Base-by-base conservation (phyloP, 2,888 invertebrate species). In the Tetragnatha montana region DNA sequence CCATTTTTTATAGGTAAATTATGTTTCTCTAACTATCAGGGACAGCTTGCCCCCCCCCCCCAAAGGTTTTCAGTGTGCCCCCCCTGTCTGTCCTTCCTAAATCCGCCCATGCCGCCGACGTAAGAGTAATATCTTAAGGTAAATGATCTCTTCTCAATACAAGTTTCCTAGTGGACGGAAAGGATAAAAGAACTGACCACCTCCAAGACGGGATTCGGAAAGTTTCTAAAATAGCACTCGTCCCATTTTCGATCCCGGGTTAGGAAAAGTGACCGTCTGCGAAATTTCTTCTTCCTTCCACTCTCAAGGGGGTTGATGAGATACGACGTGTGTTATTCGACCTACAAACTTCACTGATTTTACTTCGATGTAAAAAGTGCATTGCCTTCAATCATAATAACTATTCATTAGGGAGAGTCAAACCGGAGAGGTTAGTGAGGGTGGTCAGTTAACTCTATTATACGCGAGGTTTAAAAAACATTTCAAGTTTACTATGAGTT, bases 191-290 rank as follows among this genome's bases (percentile, higher is more conserved):
- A 60, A 60, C 60, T 60, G 60, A 60, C 60, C 60, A 60, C 12
- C 8, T 19, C 12, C n/a, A 73, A 19, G 22, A 73, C 73, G 12
- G 19, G 73, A 22, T 73, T 73, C 21, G 8, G 19, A 73, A 22
- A 8, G 73, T 6, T 21, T 73, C 21, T 8, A 73, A 73, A 73
- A 73, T 73, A 22, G 73, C n/a, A 73, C 73, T 73, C 73, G 73
- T 19, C 73, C 73, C 22, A 19, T 19, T 73, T 73, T 73, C 19
- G 21, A 22, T 19, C 19, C 22, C 12, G 19, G 73, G 73, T 21
- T 73, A 73, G 73, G 21, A 73, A 73, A 73, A 73, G 73, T 73
- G 73, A 73, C 73, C 73, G 73, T 19, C 73, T 73, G 73, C 12
- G 19, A 73, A 19, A n/a, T 73, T 19, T n/a, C 22, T 73, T 73